phyloP scores from a whole-genome alignment of 2,888 invertebrate species.

The Copidosoma aretas region DNA sequence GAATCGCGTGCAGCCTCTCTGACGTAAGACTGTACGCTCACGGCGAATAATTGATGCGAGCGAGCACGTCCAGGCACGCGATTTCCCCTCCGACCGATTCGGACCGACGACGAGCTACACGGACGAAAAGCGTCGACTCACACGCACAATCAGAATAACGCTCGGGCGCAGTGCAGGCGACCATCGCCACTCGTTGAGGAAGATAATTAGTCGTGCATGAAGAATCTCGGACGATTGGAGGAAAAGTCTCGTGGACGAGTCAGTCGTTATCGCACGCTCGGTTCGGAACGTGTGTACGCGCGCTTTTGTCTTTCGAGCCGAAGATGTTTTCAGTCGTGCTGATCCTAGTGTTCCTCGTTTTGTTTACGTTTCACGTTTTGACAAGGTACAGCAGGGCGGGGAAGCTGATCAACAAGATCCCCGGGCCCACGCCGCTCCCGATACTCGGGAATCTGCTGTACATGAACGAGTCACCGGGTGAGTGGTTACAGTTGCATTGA shows the following conservation, averaged over 20 bases:
- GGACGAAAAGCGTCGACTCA: too few relatives aligned
- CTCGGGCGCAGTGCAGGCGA: too few relatives aligned
- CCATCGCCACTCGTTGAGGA: too few relatives aligned
- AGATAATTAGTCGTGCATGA: too few relatives aligned
- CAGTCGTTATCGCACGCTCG: too few relatives aligned
- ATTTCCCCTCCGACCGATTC: too few relatives aligned
- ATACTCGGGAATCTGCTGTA: conserved; percentile 45
- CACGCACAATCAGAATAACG: too few relatives aligned
- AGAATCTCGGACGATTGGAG: background rate
- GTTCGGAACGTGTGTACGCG: background rate
- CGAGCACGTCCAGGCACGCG: too few relatives aligned
- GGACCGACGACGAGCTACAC: too few relatives aligned
- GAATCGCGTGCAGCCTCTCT: too few relatives aligned
- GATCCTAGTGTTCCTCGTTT: background rate
- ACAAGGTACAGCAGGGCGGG: conserved; percentile 2
- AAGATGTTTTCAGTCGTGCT: background rate
- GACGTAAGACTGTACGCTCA: too few relatives aligned
- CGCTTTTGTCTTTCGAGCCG: background rate
- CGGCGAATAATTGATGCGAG: too few relatives aligned
- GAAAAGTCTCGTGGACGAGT: background rate
- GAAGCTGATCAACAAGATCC: conserved; percentile 52
- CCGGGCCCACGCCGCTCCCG: conserved; percentile 51
- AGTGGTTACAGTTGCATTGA: background rate
- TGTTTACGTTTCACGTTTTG: background rate
- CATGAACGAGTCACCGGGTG: background rate